phyloP scores from a whole-genome alignment of 2,113 vertebrate species.

The Callithrix jacchus region DNA sequence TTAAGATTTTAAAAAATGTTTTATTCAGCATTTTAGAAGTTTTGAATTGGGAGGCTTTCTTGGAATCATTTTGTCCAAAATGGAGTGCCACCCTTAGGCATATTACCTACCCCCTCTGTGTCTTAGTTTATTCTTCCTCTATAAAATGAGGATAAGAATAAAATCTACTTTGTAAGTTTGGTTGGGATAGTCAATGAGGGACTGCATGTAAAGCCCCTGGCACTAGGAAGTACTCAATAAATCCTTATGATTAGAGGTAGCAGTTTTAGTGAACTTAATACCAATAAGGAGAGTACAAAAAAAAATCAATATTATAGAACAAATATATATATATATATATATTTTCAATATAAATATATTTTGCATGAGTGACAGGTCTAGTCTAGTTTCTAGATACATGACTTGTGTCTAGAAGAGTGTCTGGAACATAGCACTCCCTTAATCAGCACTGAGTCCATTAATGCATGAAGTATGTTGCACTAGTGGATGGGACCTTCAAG shows the following conservation, averaged over 20 bases:
- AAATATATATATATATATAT: background rate
- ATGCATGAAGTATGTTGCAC: background rate
- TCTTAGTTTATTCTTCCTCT: background rate
- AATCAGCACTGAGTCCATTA: background rate
- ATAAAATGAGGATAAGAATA: background rate
- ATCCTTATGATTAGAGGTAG: background rate
- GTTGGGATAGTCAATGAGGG: background rate
- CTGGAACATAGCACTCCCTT: background rate
- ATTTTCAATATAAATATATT: background rate
- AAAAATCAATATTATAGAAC: background rate
- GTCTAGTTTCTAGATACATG: background rate
- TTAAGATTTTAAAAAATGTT: background rate
- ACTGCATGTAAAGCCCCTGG: background rate
- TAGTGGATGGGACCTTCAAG: background rate
- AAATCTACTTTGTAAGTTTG: background rate
- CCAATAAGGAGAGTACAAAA: background rate
- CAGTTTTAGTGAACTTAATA: background rate
- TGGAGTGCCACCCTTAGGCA: background rate
- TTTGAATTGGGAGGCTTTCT: background rate
- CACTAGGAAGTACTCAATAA: background rate
- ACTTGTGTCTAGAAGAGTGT: background rate
- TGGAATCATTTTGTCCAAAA: background rate
- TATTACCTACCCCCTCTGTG: background rate
- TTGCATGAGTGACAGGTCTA: background rate
- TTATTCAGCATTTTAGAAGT: background rate